Conservation (phyloP, 2,797 vertebrate genomes). For the Kryptopterus vitreolus region DNA sequence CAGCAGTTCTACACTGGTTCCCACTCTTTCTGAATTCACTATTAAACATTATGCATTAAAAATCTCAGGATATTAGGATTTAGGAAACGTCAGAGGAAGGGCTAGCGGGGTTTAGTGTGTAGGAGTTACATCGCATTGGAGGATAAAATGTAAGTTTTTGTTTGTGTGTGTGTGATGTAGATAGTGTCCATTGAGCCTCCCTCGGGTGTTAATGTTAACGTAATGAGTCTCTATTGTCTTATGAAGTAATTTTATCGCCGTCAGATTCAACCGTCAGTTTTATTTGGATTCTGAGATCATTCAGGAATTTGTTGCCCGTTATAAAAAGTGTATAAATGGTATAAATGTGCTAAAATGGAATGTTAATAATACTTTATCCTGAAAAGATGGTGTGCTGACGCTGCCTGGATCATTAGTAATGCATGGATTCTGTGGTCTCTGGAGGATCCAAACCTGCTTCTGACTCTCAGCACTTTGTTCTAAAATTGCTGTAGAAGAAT, state of each 20-base stretch:
- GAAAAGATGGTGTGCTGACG: not conserved
- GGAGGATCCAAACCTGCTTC: not conserved
- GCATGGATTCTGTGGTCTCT: not conserved
- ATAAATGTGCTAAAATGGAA: not conserved
- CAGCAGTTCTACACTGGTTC: no score
- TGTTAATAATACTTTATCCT: not conserved
- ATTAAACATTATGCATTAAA: no score
- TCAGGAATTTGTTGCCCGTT: not conserved
- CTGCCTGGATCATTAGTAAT: not conserved
- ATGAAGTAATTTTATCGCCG: not conserved
- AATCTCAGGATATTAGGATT: no score
- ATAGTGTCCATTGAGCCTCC: not conserved
- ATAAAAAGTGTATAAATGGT: not conserved
- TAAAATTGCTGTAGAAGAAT: not conserved
- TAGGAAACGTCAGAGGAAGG: no score
- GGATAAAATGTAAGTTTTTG: no score
- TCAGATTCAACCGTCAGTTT: not conserved
- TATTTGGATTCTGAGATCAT: not conserved
- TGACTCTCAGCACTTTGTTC: not conserved
- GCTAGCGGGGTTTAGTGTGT: no score
- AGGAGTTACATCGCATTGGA: no score
- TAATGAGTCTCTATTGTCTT: not conserved
- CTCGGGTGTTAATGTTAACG: no score
- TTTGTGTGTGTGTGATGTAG: not conserved
- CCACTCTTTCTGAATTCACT: no score